Conservation (phyloP, 1,140 invertebrate genomes). For the Drosophila melanogaster region DNA sequence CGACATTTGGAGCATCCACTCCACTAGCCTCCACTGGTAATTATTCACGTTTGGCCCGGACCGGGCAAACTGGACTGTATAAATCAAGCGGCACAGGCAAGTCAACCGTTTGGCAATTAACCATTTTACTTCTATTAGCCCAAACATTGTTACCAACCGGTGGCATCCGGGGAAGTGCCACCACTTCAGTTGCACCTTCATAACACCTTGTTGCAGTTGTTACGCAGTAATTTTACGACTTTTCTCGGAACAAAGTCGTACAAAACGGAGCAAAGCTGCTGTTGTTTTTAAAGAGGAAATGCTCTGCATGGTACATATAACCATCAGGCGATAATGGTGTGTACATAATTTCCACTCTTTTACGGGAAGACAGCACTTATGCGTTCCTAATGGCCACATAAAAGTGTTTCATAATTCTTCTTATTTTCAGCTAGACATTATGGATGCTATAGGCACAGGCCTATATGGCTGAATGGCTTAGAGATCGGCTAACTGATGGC, state of each 20-base stretch:
- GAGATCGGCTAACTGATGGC: neutral
- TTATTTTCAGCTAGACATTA: neutral
- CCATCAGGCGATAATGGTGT: conserved; percentile 68
- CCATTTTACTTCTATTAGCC: conserved; percentile 82
- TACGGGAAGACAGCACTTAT: conserved; percentile 39
- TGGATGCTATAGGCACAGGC: conserved; percentile 3
- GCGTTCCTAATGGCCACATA: conserved; percentile 28
- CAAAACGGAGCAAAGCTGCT: conserved; percentile 72
- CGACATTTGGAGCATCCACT: conserved; percentile 58
- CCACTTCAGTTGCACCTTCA: conserved; percentile 53
- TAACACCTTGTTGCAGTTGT: conserved; percentile 84
- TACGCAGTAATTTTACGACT: conserved; percentile 82
- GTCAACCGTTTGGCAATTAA: conserved; percentile 81
- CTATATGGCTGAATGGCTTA: no score
- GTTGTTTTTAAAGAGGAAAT: conserved; percentile 39
- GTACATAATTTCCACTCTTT: conserved; percentile 58
- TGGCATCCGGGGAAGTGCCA: conserved; percentile 24
- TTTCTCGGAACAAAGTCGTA: conserved; percentile 82
- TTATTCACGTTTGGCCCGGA: conserved; percentile 37
- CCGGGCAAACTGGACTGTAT: conserved; percentile 23
- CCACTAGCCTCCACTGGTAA: neutral
- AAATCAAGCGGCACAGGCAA: conserved; percentile 69
- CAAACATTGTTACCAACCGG: conserved; percentile 74
- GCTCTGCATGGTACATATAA: conserved; percentile 33
- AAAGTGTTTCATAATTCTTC: conserved; percentile 34